Conservation (phyloP, 2,888 invertebrate species). For the Erynnis tages region DNA sequence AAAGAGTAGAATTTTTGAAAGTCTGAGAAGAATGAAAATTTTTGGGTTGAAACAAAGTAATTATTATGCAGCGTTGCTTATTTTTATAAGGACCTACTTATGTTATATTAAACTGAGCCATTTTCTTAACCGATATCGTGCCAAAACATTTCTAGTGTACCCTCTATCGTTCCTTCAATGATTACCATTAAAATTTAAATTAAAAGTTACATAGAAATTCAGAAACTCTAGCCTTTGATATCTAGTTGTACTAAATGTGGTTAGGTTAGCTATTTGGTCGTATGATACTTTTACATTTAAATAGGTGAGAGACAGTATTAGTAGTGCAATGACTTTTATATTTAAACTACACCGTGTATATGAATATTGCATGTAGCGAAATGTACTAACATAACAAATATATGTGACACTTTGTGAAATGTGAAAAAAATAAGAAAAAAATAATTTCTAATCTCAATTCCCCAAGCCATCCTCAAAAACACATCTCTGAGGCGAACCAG, state of each 20-base stretch:
- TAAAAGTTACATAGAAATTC: slow-evolving; percentile 1
- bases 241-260: not conserved
- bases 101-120: slow-evolving; percentile 10
- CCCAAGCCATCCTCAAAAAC: slow-evolving; percentile 54
- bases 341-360: slow-evolving; percentile 23
- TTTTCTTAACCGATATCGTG: slow-evolving; percentile 5
- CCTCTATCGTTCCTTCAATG: slow-evolving; percentile 1
- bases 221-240: slow-evolving; percentile 4
- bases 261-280: slow-evolving; percentile 3
- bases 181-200: not conserved
- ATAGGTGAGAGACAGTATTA: slow-evolving; percentile 7
- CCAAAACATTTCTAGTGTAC: slow-evolving; percentile 14
- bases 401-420: slow-evolving; percentile 19
- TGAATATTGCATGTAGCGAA: slow-evolving; percentile 20
- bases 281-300: not conserved
- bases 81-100: not conserved
- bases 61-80: no score
- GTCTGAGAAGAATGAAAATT: no score
- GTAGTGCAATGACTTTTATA: slow-evolving; percentile 12
- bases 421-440: slow-evolving; percentile 27
- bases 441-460: slow-evolving; percentile 20
- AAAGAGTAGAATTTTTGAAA: no score
- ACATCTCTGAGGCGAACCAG: slow-evolving; percentile 58
- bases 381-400: slow-evolving; percentile 23
- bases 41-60: no score